Conservation (phyloP, 1,140 invertebrate genomes). For the Brachionus koreanus region DNA sequence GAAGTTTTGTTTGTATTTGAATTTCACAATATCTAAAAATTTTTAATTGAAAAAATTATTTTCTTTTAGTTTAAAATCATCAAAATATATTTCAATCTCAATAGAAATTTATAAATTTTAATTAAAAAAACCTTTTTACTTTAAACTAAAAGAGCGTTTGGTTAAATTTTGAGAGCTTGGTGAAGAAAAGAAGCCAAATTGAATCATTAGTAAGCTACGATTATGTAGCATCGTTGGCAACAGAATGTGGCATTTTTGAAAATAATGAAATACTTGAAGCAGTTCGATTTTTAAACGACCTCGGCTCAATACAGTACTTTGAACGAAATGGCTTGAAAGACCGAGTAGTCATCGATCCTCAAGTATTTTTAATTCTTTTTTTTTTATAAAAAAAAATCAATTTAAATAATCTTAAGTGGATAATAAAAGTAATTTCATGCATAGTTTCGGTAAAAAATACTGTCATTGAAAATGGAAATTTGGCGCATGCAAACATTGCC, state of each 20-base stretch:
- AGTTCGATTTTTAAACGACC: conserved; percentile 55
- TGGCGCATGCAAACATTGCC: conserved; percentile 50
- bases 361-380: conserved; percentile 45
- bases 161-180: conserved; percentile 51
- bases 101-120: too few relatives aligned
- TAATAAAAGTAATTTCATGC: conserved; percentile 58
- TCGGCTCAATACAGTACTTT: conserved; percentile 57
- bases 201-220: conserved; percentile 20
- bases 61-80: too few relatives aligned
- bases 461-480: conserved; percentile 53
- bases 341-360: conserved; percentile 55
- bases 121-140: too few relatives aligned
- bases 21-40: too few relatives aligned
- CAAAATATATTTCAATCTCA: too few relatives aligned
- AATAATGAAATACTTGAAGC: conserved; percentile 50
- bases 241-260: conserved; percentile 31
- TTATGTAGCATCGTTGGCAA: not conserved
- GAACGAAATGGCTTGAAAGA: conserved; percentile 52
- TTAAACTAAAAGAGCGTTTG: too few relatives aligned
- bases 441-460: conserved; percentile 55
- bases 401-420: conserved; percentile 49
- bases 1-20: too few relatives aligned
- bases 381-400: too few relatives aligned
- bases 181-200: not conserved
- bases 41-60: too few relatives aligned